Base-by-base conservation (phyloP, 2,797 vertebrate genomes). In the Gallinago solitaria region DNA sequence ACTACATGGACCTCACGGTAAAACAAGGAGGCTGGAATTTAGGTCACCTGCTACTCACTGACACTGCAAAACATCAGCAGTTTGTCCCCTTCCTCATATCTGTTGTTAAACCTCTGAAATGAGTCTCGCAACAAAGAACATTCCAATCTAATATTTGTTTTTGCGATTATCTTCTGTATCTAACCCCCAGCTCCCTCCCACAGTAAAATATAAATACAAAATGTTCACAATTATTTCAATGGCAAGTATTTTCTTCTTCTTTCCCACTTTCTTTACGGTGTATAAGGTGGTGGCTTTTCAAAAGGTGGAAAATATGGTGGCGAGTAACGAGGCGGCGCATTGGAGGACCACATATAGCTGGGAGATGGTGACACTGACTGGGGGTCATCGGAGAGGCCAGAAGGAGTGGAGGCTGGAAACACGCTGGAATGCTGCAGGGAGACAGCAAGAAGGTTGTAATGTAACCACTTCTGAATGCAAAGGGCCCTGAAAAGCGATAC, bases 201-300 rank as follows among this genome's bases (percentile, higher is more conserved):
- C 96, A 97, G 93, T 95, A 97, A 97, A 97, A 97, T 97, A 97
- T 79, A 97, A 97, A 97, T 96, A 97, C 81, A 97, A 98, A 98
- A 97, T 93, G 80, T 97, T 96, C 88, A 95, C 91, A 89, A 95
- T 94, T 84, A 96, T 97, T 92, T 97, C 14, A 74, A 83, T 67
- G 87, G 94, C 63, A 67, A 83, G 6, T 28, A 9, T 81, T 88
- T 89, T 69, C 83, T 69, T 61, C 77, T 93, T 91, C 86, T 86
- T 89, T 87, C 77, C 37, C 50, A 25, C 35, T 3, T 83, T 74
- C 70, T 95, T 98, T 98, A 99, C 1, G 99, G 99, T 88, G 99
- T 99, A 96, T 99, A 99, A 28, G 99, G 99, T 10, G 99, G 99
- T 28, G 99, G 99, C 97, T 99, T 99, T 96, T 99, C 99, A 51